Evolutionary conservation across 2,797 vertebrate species (phyloP).

Genomic region (Hozukius guyotensis): DNA sequence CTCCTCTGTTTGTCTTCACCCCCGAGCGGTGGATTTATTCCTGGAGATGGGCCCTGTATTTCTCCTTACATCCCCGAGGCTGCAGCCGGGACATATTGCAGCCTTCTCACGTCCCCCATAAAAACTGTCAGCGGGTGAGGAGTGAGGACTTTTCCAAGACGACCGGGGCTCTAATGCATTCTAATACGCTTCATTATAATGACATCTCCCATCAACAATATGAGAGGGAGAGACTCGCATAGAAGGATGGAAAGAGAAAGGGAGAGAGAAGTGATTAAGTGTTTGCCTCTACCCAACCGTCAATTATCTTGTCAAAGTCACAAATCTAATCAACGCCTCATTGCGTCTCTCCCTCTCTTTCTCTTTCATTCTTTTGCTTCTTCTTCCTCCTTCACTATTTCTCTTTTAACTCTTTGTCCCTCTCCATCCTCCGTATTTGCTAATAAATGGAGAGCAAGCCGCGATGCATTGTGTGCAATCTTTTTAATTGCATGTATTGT

Average conservation of each 20-base stretch:
- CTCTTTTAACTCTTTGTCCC: conserved; percentile 23
- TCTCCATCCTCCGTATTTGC: conserved; percentile 39
- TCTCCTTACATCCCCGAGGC: conserved; percentile 56
- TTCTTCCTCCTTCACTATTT: conserved; percentile 21
- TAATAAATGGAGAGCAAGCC: conserved; percentile 45
- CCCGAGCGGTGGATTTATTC: conserved; percentile 55
- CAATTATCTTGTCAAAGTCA: conserved; percentile 87
- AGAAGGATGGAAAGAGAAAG: conserved; percentile 51
- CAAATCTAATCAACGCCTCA: conserved; percentile 82
- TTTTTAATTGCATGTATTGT: conserved; percentile 73
- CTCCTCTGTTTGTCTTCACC: conserved; percentile 61
- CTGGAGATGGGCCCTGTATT: conserved; percentile 51
- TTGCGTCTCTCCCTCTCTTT: conserved; percentile 42
- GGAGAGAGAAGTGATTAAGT: conserved; percentile 78
- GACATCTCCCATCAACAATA: conserved; percentile 77
- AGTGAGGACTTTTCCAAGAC: conserved; percentile 69
- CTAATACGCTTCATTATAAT: conserved; percentile 82
- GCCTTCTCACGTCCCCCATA: conserved; percentile 66
- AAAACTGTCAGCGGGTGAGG: conserved; percentile 70
- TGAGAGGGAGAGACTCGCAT: conserved; percentile 52
- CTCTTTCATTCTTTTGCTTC: background rate
- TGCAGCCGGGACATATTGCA: conserved; percentile 69
- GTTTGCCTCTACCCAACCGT: conserved; percentile 79
- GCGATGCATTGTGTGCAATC: conserved; percentile 52
- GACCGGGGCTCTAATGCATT: conserved; percentile 72